Conservation (phyloP, 2,888 invertebrate species). For the Linnaemya tessellans region DNA sequence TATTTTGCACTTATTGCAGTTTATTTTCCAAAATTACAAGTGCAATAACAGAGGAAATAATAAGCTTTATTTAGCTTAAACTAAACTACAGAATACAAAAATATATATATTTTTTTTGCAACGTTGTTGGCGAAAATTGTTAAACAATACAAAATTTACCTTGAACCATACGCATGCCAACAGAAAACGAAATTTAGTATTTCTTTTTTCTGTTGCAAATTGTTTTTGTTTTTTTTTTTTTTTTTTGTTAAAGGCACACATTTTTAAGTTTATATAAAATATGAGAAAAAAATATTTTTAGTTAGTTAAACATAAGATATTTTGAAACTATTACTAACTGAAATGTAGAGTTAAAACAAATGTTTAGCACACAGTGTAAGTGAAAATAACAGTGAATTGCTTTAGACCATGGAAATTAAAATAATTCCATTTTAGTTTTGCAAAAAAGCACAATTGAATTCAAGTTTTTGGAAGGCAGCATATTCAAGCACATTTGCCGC, state of each 20-base stretch:
- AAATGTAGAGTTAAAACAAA: neutral
- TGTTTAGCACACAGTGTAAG: neutral
- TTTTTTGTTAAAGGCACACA: too few species aligned
- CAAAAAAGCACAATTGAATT: neutral
- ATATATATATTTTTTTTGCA: neutral
- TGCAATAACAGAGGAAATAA: conserved; percentile 52
- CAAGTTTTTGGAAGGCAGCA: neutral
- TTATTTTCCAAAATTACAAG: conserved; percentile 1
- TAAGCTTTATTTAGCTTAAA: conserved; percentile 54
- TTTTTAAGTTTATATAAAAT: too few species aligned
- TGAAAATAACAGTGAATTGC: conserved; percentile 13
- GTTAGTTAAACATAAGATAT: too few species aligned
- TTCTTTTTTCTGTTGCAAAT: too few species aligned
- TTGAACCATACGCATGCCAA: neutral
- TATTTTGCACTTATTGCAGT: neutral
- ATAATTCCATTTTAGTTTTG: neutral
- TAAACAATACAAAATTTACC: neutral
- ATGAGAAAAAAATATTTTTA: too few species aligned
- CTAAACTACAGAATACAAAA: conserved; percentile 4
- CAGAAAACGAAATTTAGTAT: neutral
- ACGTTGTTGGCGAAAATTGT: neutral
- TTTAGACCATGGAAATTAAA: conserved; percentile 42
- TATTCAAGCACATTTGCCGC: neutral
- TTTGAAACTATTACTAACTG: neutral
- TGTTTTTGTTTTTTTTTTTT: too few species aligned